These are phyloP conservation scores for Scaptomyza graminum DNA, from an alignment of 1,140 invertebrate species.

Conservation along the genomic window DNA sequence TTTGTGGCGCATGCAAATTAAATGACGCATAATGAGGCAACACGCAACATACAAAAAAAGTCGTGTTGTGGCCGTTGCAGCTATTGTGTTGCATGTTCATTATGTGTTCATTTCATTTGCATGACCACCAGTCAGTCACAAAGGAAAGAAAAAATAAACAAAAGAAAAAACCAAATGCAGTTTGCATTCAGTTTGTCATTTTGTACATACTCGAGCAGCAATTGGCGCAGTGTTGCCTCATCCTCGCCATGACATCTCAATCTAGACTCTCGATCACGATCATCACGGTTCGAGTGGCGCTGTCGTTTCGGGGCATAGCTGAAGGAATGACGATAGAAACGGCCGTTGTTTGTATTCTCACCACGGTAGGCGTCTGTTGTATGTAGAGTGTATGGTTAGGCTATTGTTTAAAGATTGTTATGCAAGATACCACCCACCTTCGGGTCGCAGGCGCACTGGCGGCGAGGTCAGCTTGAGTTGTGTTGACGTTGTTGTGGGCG, in stretches of 20 bases:
- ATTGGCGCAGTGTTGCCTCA: conserved; percentile 83
- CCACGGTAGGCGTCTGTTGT: conserved; percentile 80
- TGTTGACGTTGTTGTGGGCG: conserved; percentile 82
- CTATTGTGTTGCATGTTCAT: conserved; percentile 25
- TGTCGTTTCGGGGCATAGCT: conserved; percentile 83
- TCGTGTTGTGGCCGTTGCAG: neutral
- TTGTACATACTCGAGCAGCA: conserved; percentile 83
- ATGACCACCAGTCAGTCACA: conserved; percentile 7
- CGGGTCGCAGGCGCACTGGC: conserved; percentile 81
- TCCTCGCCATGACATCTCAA: conserved; percentile 84
- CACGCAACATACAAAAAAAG: conserved; percentile 14
- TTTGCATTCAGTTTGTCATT: conserved; percentile 6
- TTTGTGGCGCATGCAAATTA: conserved; percentile 62
- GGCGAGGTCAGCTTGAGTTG: conserved; percentile 84
- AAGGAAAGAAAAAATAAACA: neutral
- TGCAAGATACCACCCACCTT: conserved; percentile 62
- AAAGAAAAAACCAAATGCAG: too few species aligned
- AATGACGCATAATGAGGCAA: conserved; percentile 65
- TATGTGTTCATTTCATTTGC: conserved; percentile 46
- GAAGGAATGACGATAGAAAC: conserved; percentile 83
- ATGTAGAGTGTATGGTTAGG: too few species aligned
- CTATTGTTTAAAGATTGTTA: too few species aligned
- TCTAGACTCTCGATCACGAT: conserved; percentile 82
- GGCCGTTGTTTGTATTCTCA: conserved; percentile 82
- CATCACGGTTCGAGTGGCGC: conserved; percentile 74